Conservation (phyloP, 2,113 vertebrate species). For the Phalacrocorax aristotelis region DNA sequence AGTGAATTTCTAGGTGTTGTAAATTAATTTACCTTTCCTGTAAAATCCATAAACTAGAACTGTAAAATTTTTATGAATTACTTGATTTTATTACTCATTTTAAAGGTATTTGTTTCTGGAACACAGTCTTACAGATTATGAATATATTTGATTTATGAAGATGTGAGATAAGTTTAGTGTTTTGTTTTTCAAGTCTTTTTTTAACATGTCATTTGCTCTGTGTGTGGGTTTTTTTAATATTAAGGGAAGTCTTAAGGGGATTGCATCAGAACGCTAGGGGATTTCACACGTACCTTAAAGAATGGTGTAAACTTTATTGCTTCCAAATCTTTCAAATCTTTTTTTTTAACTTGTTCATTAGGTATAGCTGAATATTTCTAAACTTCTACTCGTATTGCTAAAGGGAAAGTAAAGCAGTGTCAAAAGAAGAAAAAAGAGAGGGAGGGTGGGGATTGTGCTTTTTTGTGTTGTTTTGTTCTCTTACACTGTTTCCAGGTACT, state of each 20-base stretch:
- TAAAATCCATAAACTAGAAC: background rate
- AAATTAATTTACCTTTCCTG: background rate
- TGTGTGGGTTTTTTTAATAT: background rate
- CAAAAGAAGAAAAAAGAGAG: background rate
- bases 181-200: background rate
- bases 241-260: background rate
- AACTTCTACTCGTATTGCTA: background rate
- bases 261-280: background rate
- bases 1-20: background rate
- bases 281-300: slow-evolving; percentile 6
- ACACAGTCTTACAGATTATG: background rate
- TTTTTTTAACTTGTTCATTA: background rate
- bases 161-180: background rate
- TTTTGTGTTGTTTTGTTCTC: background rate
- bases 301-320: background rate
- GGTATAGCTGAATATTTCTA: background rate
- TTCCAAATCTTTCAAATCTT: background rate
- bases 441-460: rapidly evolving
- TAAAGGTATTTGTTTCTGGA: background rate
- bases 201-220: background rate
- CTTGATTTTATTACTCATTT: background rate
- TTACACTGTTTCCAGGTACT: background rate
- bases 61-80: background rate
- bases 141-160: background rate
- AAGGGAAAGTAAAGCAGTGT: background rate